Evolutionary conservation across 2,797 vertebrate species (phyloP).

Genomic region (Mormyrus hasselquistii): DNA sequence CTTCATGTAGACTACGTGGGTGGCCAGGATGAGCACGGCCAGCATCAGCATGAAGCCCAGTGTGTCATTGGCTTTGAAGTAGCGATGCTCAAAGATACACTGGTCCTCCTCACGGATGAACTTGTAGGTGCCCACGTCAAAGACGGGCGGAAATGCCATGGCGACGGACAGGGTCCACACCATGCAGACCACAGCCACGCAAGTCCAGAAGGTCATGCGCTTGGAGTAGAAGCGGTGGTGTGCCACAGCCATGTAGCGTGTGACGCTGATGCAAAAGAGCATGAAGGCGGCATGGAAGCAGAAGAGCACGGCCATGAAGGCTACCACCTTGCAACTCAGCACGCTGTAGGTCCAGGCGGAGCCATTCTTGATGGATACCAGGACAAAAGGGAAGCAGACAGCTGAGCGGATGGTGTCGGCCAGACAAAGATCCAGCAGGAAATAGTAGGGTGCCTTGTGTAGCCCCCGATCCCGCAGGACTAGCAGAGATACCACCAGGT

Average conservation of each 20-base stretch:
- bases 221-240: conserved; percentile 87
- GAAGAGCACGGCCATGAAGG: conserved; percentile 86
- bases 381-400: conserved; percentile 82
- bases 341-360: conserved; percentile 84
- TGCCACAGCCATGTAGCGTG: conserved; percentile 84
- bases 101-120: conserved; percentile 86
- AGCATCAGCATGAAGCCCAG: conserved; percentile 87
- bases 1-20: conserved; percentile 85
- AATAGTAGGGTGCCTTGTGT: conserved; percentile 84
- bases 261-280: conserved; percentile 84
- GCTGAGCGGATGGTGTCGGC: conserved; percentile 80
- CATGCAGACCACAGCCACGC: conserved; percentile 83
- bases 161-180: conserved; percentile 85
- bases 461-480: conserved; percentile 75
- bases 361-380: conserved; percentile 80
- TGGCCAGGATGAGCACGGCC: conserved; percentile 80
- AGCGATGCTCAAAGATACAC: conserved; percentile 85
- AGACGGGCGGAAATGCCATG: conserved; percentile 84
- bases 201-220: conserved; percentile 87
- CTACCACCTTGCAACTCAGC: conserved; percentile 83
- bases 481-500: conserved; percentile 75
- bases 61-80: conserved; percentile 84
- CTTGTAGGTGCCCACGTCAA: conserved; percentile 84
- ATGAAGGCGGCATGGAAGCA: conserved; percentile 88
- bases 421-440: conserved; percentile 80